Percentiles rank a stretch among this genome's conserved stretches.
These are phyloP conservation scores for Psettodes erumei DNA, from an alignment of 2,113 vertebrate genomes.

Conservation along the genomic window DNA sequence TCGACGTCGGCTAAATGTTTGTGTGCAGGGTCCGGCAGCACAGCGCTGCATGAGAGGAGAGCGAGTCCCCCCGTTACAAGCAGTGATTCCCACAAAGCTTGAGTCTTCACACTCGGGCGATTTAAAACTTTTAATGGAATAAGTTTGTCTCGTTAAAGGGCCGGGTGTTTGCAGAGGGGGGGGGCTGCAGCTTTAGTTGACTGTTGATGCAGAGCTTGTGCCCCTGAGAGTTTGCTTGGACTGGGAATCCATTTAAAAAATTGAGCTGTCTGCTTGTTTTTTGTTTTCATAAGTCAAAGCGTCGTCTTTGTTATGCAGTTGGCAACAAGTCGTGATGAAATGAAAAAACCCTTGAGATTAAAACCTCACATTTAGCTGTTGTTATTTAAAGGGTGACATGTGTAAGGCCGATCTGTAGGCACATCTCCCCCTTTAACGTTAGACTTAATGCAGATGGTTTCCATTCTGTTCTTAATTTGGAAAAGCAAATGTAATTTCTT, in stretches of 20 bases:
- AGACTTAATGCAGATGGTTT: background rate
- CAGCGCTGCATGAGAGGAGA: slow-evolving; percentile 16
- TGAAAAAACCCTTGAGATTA: background rate
- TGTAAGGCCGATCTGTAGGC: background rate
- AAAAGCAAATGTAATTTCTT: background rate
- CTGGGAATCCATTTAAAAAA: slow-evolving; percentile 34
- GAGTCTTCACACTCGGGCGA: slow-evolving; percentile 2
- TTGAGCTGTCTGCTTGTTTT: slow-evolving; percentile 24
- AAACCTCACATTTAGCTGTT: slow-evolving; percentile 7
- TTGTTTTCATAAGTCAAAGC: too few species aligned
- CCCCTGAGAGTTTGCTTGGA: slow-evolving; percentile 24
- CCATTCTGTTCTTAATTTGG: background rate
- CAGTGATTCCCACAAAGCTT: slow-evolving; percentile 14
- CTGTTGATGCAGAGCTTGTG: slow-evolving; percentile 18
- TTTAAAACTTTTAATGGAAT: slow-evolving; percentile 65
- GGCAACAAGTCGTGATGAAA: slow-evolving; percentile 8
- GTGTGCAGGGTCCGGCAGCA: background rate
- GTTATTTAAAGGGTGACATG: background rate
- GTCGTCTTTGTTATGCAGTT: background rate
- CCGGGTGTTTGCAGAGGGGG: slow-evolving; percentile 30
- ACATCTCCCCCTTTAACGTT: background rate
- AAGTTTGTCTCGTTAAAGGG: slow-evolving; percentile 42
- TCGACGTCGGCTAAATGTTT: background rate
- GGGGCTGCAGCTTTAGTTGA: slow-evolving; percentile 18
- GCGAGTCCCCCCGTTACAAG: slow-evolving; percentile 26